A percentile compares a stretch with the other conserved stretches of the same genome.
Conservation (phyloP, 2,797 vertebrate genomes). For the Megaceryle alcyon region DNA sequence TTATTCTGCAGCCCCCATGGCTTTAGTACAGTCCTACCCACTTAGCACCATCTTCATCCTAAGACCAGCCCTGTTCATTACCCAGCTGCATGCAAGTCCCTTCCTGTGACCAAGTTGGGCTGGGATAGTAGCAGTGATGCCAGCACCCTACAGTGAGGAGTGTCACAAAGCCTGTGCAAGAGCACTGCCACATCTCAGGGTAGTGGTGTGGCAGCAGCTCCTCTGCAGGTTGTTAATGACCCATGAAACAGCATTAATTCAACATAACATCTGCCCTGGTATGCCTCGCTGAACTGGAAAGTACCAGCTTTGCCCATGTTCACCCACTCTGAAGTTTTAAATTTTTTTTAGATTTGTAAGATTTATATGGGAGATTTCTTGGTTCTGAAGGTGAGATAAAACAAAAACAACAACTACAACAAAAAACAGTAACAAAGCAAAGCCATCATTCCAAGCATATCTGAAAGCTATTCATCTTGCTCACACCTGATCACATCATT, state of each 20-base stretch:
- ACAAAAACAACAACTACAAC: neutral
- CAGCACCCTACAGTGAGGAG: neutral
- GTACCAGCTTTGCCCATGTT: neutral
- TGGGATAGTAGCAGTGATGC: accelerated
- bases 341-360: neutral
- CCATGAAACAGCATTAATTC: slow-evolving; percentile 28
- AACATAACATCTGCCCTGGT: neutral
- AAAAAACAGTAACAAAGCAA: neutral
- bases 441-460: neutral
- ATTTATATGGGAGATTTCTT: neutral
- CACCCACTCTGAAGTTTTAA: neutral
- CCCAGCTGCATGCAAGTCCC: accelerated
- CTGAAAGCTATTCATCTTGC: neutral
- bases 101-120: neutral
- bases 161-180: neutral
- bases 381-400: neutral
- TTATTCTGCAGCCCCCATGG: neutral
- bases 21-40: neutral
- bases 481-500: neutral
- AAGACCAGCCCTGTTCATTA: neutral
- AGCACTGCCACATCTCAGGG: neutral
- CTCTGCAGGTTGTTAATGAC: neutral
- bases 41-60: neutral
- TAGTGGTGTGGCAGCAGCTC: neutral
- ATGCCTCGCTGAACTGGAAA: neutral